A percentile compares a stretch with the other conserved stretches of the same genome.
These are phyloP conservation scores for Malthinus seriepunctatus DNA, from an alignment of 2,888 invertebrate species.

Conservation along the genomic window DNA sequence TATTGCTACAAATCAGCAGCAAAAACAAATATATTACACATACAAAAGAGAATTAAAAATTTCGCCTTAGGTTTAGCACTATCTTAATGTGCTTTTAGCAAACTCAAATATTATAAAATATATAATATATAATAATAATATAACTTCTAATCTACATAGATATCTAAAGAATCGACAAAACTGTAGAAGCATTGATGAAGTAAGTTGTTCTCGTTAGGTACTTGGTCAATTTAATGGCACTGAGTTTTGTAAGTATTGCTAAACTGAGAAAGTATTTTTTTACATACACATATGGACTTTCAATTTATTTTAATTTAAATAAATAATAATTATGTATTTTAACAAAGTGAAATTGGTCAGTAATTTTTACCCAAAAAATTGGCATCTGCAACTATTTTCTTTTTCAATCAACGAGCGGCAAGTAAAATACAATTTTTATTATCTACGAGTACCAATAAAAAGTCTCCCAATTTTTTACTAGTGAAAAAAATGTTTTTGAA, in stretches of 20 bases:
- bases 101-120: slow-evolving; percentile 11
- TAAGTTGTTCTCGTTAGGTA: slow-evolving; percentile 18
- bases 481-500: background rate
- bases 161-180: slow-evolving; percentile 20
- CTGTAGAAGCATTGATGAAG: slow-evolving; percentile 20
- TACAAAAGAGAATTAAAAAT: slow-evolving; percentile 7
- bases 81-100: slow-evolving; percentile 5
- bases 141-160: slow-evolving; percentile 16
- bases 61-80: slow-evolving; percentile 3
- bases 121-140: slow-evolving; percentile 2
- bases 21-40: slow-evolving; percentile 3
- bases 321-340: slow-evolving; percentile 18
- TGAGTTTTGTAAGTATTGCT: slow-evolving; percentile 25
- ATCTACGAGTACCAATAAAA: background rate
- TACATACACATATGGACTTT: slow-evolving; percentile 8
- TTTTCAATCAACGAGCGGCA: slow-evolving; percentile 2
- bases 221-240: slow-evolving; percentile 30
- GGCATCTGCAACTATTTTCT: slow-evolving; percentile 40
- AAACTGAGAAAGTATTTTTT: slow-evolving; percentile 18
- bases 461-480: background rate
- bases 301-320: slow-evolving; percentile 43
- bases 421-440: background rate
- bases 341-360: slow-evolving; percentile 48
- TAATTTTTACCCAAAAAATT: slow-evolving; percentile 41
- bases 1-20: slow-evolving; percentile 8